A percentile compares a stretch with the other conserved stretches of the same genome.
Conservation (phyloP, 2,113 vertebrate species). For the Psilopsiagon aymara region DNA sequence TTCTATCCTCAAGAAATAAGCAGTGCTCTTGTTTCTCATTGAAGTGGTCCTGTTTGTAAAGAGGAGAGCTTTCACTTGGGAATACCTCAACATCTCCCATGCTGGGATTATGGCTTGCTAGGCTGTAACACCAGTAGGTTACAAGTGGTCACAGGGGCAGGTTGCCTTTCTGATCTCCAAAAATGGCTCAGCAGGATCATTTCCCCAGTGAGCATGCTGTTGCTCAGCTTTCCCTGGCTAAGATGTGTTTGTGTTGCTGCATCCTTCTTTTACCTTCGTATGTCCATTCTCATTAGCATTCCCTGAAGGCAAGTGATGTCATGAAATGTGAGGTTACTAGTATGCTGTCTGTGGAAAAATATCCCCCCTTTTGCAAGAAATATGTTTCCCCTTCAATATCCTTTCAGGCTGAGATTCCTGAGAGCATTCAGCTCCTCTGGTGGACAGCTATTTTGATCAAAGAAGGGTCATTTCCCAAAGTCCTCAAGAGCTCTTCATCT, state of each 20-base stretch:
- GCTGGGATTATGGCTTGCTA: background rate
- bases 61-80: background rate
- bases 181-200: background rate
- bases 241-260: background rate
- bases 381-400: background rate
- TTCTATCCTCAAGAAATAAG: background rate
- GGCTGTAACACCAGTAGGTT: background rate
- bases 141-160: background rate
- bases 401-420: background rate
- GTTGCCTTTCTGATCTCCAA: background rate
- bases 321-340: background rate
- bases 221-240: background rate
- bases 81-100: background rate
- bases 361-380: background rate
- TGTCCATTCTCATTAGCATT: fast-evolving
- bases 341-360: background rate
- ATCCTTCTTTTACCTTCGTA: background rate
- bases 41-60: background rate
- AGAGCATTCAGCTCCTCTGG: background rate
- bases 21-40: background rate
- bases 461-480: background rate
- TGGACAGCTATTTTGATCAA: background rate
- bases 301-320: background rate
- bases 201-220: fast-evolving
- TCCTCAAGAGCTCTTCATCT: background rate